phyloP scores from a whole-genome alignment of 2,113 vertebrate species.

The Ailurus styani region DNA sequence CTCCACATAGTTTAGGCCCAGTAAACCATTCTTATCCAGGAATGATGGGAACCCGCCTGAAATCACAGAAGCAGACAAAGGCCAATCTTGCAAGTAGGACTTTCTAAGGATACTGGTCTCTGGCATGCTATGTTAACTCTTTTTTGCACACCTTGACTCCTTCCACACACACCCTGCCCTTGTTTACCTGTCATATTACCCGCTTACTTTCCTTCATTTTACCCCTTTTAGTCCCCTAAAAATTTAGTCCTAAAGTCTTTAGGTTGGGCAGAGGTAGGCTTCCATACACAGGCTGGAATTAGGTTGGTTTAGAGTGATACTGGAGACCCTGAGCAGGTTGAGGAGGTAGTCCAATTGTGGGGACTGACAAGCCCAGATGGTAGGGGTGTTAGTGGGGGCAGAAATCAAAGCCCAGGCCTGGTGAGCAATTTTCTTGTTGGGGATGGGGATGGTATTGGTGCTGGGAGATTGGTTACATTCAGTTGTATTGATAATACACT shows the following conservation, averaged over 20 bases:
- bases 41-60: background rate
- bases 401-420: background rate
- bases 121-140: background rate
- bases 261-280: background rate
- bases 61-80: background rate
- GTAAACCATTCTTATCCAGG: background rate
- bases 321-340: background rate
- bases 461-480: background rate
- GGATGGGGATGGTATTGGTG: background rate
- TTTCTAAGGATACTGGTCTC: background rate
- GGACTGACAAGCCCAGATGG: background rate
- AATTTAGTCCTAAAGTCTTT: background rate
- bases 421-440: background rate
- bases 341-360: background rate
- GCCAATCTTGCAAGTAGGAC: background rate
- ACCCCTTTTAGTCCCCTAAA: background rate
- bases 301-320: background rate
- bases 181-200: background rate
- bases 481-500: background rate
- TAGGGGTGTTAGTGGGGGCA: background rate
- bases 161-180: background rate
- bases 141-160: background rate
- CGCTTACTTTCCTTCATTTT: background rate
- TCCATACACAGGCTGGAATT: background rate
- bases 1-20: background rate